Evolutionary conservation across 2,888 invertebrate genomes (phyloP).

Genomic region (Drosophila meridionalis): DNA sequence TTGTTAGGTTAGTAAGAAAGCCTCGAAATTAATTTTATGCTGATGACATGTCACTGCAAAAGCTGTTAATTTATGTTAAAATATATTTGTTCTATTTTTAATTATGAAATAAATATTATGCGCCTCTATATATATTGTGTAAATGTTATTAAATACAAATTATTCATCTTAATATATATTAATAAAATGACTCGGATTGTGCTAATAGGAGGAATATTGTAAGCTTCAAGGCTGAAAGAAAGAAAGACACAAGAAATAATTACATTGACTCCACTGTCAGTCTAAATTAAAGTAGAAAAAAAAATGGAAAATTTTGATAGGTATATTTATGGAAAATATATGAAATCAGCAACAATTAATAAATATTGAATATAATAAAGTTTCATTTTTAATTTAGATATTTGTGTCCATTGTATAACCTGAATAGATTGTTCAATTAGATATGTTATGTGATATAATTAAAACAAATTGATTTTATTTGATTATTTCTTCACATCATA

Average conservation of each 20-base stretch:
- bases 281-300: too few relatives aligned
- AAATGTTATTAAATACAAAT: not conserved
- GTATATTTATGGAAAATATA: not conserved
- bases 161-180: not conserved
- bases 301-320: too few relatives aligned
- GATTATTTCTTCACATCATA: constrained; percentile 14
- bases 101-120: not conserved
- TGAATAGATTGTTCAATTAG: constrained; percentile 42
- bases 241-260: not conserved
- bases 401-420: constrained; percentile 5
- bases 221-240: too few relatives aligned
- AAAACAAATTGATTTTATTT: constrained; percentile 49
- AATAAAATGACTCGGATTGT: not conserved
- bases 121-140: too few relatives aligned
- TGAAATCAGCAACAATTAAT: not conserved
- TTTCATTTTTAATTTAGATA: not conserved
- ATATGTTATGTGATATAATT: constrained; percentile 35
- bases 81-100: not conserved
- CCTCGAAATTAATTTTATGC: not conserved
- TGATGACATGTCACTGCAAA: not conserved
- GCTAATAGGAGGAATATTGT: not conserved
- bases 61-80: not conserved
- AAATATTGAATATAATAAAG: not conserved
- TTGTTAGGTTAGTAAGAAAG: too few relatives aligned
- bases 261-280: not conserved